These are phyloP conservation scores for Agrilus cyanescens DNA, from an alignment of 2,888 invertebrate species.

Conservation along the genomic window DNA sequence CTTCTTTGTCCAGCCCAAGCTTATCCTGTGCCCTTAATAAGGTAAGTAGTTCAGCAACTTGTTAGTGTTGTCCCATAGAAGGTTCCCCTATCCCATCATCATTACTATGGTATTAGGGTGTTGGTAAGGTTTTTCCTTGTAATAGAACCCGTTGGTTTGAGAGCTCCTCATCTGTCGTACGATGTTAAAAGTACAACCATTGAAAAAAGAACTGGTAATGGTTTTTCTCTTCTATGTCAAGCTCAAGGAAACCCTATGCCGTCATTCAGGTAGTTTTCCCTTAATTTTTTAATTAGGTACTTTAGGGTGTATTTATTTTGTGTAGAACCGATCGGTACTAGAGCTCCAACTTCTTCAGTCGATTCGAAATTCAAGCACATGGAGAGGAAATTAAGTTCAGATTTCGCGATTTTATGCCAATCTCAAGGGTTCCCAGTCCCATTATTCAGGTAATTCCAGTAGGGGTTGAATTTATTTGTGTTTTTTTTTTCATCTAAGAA, in stretches of 20 bases:
- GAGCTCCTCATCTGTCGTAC: conserved; percentile 33
- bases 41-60: conserved; percentile 37
- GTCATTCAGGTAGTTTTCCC: conserved; percentile 34
- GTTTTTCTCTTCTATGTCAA: conserved; percentile 33
- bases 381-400: conserved; percentile 48
- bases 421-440: conserved; percentile 60
- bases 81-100: not conserved
- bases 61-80: not conserved
- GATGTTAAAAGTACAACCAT: conserved; percentile 28
- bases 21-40: conserved; percentile 61
- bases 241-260: conserved; percentile 49
- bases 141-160: conserved; percentile 35
- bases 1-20: conserved; percentile 65
- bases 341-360: conserved; percentile 58
- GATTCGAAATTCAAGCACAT: conserved; percentile 58
- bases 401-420: conserved; percentile 60
- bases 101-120: not conserved
- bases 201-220: conserved; percentile 16
- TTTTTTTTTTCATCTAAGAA: conserved; percentile 36
- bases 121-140: not conserved
- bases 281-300: too few species aligned
- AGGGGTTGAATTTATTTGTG: not conserved
- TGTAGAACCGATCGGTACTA: conserved; percentile 57
- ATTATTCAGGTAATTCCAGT: conserved; percentile 21
- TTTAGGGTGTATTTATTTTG: conserved; percentile 21